Base-by-base conservation (phyloP, 2,888 invertebrate genomes). In the Meganola albula region DNA sequence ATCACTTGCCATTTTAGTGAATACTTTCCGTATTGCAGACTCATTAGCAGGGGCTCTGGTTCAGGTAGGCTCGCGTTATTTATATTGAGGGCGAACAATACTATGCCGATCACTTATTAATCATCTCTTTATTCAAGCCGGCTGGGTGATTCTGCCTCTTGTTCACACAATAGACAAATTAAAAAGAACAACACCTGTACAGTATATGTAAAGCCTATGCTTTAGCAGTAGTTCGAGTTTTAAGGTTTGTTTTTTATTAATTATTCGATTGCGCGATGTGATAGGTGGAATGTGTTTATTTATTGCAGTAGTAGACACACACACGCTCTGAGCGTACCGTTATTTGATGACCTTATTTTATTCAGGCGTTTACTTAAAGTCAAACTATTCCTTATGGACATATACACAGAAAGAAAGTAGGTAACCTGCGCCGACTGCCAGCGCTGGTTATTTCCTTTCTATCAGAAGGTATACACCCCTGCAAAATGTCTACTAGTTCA, bases 1-100 rank as follows among this genome's bases (percentile, higher is more conserved):
- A n/a, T n/a, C n/a, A n/a, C n/a, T 33, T 24, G 12, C 26, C 22
- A 32, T 28, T 8, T 48, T 48, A 26, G 39, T 24, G 24, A 34
- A 44, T 49, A 32, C 43, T 32, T 30, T 38, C 29, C 22, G 22
- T 36, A 24, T 58, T 67, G 63, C 63, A 57, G 58, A 56, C 74
- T 76, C 74, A 77, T 78, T 77, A 78, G 63, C 71, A 46, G 63
- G 61, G 61, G 72, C 71, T 74, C 75, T 73, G 62, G 69, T 46
- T 54, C 71, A 77, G 74, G 76, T 74, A 77, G 59, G 53, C 53
- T 47, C 40, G 47, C 58, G 59, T 74, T 76, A 78, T 75, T 78
- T 77, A 79, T 73, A 67, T 54, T 59, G 53, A 52, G 58, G 62
- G 63, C 58, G 54, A 58, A 44, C 54, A 57, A 71, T 77, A 79